Base-by-base conservation (phyloP, 2,888 invertebrate genomes). In the Dicyrtomina minuta region DNA sequence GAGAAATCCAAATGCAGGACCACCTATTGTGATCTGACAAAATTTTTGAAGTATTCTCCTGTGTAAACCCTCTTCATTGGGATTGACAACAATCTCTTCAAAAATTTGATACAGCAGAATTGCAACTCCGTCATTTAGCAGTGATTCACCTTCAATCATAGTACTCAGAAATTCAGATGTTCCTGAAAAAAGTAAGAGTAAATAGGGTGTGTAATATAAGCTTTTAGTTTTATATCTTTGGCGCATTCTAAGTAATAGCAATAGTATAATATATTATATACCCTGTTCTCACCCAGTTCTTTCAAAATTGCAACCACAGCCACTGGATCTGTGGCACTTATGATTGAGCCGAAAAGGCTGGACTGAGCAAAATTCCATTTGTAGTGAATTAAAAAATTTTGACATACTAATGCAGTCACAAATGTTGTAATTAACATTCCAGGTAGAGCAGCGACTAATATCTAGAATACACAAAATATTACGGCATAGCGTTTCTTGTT, bases 301-400 rank as follows among this genome's bases (percentile, higher is more conserved):
- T 82, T 82, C 12, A 84, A 79, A 53, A 84, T 78, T 2, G 83
- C 81, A 8, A 84, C 83, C 0, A 84, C 83, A 10, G 84, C 83
- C 0, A 83, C 82, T 1, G 84, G 84, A 75, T 84, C 84, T 0
- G 84, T 84, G n/a, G 84, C 83, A 71, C 81, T 81, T 17, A 84
- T 79, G 26, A 84, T 82, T 5, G 81, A 76, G 0, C 83, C 83
- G 76, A 83, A 83, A 70, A 83, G 78, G 68, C 82, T 75, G 2
- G 81, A 80, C 20, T 79, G 76, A 4, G 76, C 73, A 80, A 82
- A 82, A 20, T 76, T 72, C 83, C 83, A 84, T 12, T 78, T 67
- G 66, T 81, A 80, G n/a, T 68, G 58, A 44, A 68, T 67, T 26
- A 78, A 66, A 27, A 78, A 78, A 24, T 68, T 70, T 27, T 72